phyloP scores from a whole-genome alignment of 1,140 invertebrate genomes.

The Lasaia peninsularis region DNA sequence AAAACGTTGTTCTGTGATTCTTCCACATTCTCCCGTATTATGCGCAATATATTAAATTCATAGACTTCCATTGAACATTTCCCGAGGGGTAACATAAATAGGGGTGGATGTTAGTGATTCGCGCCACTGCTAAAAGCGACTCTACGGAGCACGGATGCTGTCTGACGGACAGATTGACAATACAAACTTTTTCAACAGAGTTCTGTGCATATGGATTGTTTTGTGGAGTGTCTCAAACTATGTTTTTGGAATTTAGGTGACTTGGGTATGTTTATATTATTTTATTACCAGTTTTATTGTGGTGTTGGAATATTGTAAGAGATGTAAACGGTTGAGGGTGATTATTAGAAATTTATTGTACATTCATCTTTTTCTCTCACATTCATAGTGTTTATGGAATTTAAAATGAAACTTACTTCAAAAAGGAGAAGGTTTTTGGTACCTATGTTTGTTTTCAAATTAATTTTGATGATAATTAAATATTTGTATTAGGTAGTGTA shows the following conservation, averaged over 20 bases:
- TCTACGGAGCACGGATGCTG: neutral
- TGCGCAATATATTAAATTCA: conserved; percentile 5
- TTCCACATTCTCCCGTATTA: neutral
- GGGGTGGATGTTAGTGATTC: neutral
- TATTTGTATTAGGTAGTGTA: too few relatives aligned
- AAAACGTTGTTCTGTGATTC: too few relatives aligned
- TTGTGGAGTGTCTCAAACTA: neutral
- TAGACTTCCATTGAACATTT: neutral
- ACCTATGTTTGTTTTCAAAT: too few relatives aligned
- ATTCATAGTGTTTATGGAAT: too few relatives aligned
- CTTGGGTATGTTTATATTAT: conserved; percentile 2
- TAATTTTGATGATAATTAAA: too few relatives aligned
- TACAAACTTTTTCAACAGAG: conserved; percentile 9
- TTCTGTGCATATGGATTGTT: neutral
- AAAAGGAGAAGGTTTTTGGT: too few relatives aligned
- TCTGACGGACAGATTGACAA: conserved; percentile 1
- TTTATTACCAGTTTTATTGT: too few relatives aligned
- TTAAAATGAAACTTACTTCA: too few relatives aligned
- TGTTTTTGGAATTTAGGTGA: conserved; percentile 13
- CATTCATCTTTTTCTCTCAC: too few relatives aligned
- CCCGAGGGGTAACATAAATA: neutral
- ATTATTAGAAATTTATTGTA: too few relatives aligned
- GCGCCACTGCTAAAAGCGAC: conserved; percentile 11
- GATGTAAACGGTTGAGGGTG: neutral
- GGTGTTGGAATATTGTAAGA: too few relatives aligned